Conservation (phyloP, 2,888 invertebrate genomes). For the Leptinotarsa peninsularis region DNA sequence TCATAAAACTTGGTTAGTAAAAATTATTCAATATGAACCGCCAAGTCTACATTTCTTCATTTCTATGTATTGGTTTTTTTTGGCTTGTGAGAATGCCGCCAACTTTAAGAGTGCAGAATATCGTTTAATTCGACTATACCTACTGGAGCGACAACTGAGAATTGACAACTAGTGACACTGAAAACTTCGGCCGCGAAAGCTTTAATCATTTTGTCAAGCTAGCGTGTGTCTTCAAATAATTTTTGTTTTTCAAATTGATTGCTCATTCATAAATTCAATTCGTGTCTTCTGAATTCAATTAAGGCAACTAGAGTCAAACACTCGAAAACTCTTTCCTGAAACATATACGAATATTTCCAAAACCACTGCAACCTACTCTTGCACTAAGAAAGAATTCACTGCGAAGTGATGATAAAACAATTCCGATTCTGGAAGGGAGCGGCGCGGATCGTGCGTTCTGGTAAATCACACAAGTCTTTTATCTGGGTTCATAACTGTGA, state of each 20-base stretch:
- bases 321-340: neutral
- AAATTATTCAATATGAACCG: no score
- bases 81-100: no score
- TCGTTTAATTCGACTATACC: no score
- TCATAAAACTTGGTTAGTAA: no score
- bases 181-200: neutral
- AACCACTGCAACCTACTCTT: neutral
- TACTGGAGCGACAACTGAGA: no score
- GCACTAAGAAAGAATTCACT: neutral
- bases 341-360: neutral
- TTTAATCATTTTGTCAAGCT: neutral
- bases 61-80: no score
- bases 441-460: neutral
- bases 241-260: no score
- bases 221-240: no score
- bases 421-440: neutral
- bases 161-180: neutral
- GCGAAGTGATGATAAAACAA: neutral
- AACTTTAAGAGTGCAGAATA: no score
- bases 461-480: neutral
- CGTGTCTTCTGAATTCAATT: neutral
- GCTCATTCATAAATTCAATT: neutral
- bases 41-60: no score
- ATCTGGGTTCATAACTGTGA: constrained; percentile 1
- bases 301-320: neutral